A percentile compares a stretch with the other conserved stretches of the same genome.
These are phyloP conservation scores for Beris morrisii DNA, from an alignment of 2,888 invertebrate species.

Conservation along the genomic window DNA sequence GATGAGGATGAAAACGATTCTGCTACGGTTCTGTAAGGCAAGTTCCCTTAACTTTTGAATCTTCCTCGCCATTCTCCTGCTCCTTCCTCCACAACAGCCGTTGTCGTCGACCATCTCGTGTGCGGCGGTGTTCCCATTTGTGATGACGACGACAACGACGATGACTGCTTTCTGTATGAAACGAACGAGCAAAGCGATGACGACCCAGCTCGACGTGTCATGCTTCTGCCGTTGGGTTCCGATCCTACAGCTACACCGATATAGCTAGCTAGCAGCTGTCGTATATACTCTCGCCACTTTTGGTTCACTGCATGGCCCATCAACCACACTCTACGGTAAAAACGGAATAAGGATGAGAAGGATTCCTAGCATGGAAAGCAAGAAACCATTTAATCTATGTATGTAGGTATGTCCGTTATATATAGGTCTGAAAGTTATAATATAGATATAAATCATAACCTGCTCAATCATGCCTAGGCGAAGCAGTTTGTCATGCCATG, in stretches of 20 bases:
- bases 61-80: constrained; percentile 10
- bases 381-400: constrained; percentile 9
- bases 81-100: neutral
- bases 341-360: constrained; percentile 10
- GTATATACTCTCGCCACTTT: too few species aligned
- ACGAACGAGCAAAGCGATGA: constrained; percentile 10
- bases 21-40: constrained; percentile 32
- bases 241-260: too few species aligned
- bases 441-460: constrained; percentile 19
- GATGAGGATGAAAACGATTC: constrained; percentile 43
- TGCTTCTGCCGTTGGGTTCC: constrained; percentile 1
- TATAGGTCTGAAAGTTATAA: neutral
- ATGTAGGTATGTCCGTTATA: too few species aligned
- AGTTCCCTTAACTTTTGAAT: constrained; percentile 37
- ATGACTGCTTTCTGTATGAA: too few species aligned
- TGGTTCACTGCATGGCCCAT: constrained; percentile 12
- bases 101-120: too few species aligned
- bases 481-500: constrained; percentile 17
- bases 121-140: too few species aligned
- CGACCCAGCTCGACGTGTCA: constrained; percentile 10
- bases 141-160: too few species aligned
- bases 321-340: constrained; percentile 16
- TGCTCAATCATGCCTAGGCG: constrained; percentile 17
- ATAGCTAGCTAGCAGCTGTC: too few species aligned
- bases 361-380: constrained; percentile 2